Percentiles rank a stretch among this genome's conserved stretches.
These are phyloP conservation scores for Empis stercorea DNA, from an alignment of 2,888 invertebrate species.

Conservation along the genomic window DNA sequence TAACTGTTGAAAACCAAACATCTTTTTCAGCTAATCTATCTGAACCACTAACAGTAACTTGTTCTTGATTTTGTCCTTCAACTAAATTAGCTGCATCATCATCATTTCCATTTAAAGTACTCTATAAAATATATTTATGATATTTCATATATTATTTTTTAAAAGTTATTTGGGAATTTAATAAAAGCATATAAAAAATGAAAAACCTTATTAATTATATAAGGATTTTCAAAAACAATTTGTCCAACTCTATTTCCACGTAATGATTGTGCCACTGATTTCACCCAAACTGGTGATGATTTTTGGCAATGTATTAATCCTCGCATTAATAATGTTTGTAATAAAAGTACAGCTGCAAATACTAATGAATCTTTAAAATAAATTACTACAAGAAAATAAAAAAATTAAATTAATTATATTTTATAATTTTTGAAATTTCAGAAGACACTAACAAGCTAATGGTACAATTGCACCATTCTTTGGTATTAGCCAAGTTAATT, in stretches of 20 bases:
- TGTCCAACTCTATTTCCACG: slow-evolving; percentile 12
- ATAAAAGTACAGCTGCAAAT: slow-evolving; percentile 10
- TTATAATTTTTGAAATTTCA: not conserved
- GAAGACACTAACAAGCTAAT: slow-evolving; percentile 38
- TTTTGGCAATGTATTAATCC: slow-evolving; percentile 7
- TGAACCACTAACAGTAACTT: not conserved
- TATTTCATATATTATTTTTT: not conserved
- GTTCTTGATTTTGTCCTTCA: slow-evolving; percentile 3
- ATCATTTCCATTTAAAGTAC: slow-evolving; percentile 1
- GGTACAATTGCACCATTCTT: slow-evolving; percentile 46
- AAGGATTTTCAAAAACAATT: slow-evolving; percentile 12
- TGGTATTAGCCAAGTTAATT: slow-evolving; percentile 47
- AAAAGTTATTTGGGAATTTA: no score
- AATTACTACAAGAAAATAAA: slow-evolving; percentile 14
- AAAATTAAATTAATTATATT: slow-evolving; percentile 2
- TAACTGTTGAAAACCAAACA: slow-evolving; percentile 8
- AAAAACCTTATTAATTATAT: slow-evolving; percentile 10
- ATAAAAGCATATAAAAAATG: no score
- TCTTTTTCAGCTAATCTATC: not conserved
- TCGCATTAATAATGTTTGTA: slow-evolving; percentile 12
- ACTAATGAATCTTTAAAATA: slow-evolving; percentile 16
- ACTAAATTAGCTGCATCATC: slow-evolving; percentile 6
- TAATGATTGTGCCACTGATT: slow-evolving; percentile 7
- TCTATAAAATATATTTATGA: not conserved
- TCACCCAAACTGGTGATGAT: slow-evolving; percentile 11